Percentiles rank a stretch among this genome's conserved stretches.
These are phyloP conservation scores for Gonioctena quinquepunctata DNA, from an alignment of 1,140 invertebrate species.

Conservation along the genomic window DNA sequence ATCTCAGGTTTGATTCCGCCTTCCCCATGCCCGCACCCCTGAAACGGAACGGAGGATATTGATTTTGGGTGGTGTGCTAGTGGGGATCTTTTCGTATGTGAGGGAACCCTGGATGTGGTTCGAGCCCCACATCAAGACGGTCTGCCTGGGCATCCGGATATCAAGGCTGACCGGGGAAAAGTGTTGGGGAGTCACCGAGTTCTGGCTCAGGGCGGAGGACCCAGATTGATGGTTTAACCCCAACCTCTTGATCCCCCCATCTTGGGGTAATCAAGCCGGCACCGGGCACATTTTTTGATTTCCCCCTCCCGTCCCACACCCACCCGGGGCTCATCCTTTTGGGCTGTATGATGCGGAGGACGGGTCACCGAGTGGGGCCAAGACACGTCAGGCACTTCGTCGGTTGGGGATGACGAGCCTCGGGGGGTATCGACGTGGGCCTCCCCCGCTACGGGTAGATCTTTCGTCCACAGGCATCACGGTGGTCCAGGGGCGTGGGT, in stretches of 20 bases:
- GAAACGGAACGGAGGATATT: too few relatives aligned
- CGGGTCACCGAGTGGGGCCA: conserved; percentile 58
- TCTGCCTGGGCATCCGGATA: conserved; percentile 64
- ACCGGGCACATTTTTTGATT: conserved; percentile 61
- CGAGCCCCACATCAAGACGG: conserved; percentile 84
- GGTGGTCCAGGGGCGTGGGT: conserved; percentile 56
- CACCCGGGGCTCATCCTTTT: conserved; percentile 48
- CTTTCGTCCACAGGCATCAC: conserved; percentile 63
- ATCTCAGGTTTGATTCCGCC: too few relatives aligned
- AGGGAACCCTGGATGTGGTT: conserved; percentile 54
- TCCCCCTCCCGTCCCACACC: conserved; percentile 52
- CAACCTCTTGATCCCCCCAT: conserved; percentile 63
- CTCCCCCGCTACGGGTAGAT: conserved; percentile 61
- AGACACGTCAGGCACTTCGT: conserved; percentile 54
- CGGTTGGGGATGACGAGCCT: conserved; percentile 60
- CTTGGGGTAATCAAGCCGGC: conserved; percentile 67
- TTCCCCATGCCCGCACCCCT: too few relatives aligned
- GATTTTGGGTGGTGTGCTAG: too few relatives aligned
- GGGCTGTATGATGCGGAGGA: conserved; percentile 58
- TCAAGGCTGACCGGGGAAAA: conserved; percentile 49
- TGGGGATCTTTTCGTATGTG: too few relatives aligned
- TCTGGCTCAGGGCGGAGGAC: conserved; percentile 54
- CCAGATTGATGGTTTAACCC: conserved; percentile 52
- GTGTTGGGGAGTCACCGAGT: conserved; percentile 59
- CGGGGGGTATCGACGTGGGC: conserved; percentile 57